These are phyloP conservation scores for Lysiphlebus fabarum DNA, from an alignment of 1,140 invertebrate genomes.

Conservation along the genomic window DNA sequence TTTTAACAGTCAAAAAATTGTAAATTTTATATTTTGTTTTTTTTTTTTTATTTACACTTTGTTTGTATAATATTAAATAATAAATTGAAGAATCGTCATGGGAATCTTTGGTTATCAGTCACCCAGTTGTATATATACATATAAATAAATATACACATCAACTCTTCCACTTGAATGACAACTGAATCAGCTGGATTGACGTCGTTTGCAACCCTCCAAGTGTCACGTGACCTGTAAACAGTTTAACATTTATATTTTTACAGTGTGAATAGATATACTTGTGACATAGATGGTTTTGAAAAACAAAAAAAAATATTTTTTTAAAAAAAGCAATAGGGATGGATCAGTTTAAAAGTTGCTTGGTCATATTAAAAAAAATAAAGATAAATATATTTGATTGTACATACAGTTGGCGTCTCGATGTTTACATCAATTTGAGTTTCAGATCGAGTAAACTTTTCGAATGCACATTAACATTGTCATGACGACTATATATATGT, in stretches of 20 bases:
- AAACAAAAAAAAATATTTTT: not conserved
- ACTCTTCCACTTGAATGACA: not conserved
- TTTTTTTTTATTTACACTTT: too few species aligned
- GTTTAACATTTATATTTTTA: slow-evolving; percentile 30
- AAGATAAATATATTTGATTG: not conserved
- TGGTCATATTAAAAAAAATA: not conserved
- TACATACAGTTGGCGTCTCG: too few species aligned
- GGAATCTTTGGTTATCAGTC: slow-evolving; percentile 34
- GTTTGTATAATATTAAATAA: too few species aligned
- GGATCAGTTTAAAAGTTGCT: slow-evolving; percentile 10
- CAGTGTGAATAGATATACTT: not conserved
- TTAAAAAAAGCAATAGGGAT: slow-evolving; percentile 1
- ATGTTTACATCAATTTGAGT: too few species aligned
- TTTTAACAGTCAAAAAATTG: too few species aligned
- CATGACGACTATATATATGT: too few species aligned
- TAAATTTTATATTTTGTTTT: too few species aligned
- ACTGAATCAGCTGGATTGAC: not conserved
- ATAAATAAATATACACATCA: not conserved
- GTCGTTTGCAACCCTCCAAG: slow-evolving; percentile 25
- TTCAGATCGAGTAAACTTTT: too few species aligned
- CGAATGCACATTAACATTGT: too few species aligned
- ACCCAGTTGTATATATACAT: too few species aligned
- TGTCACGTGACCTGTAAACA: slow-evolving; percentile 45
- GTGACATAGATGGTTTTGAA: not conserved
- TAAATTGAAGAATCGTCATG: slow-evolving; percentile 51